These are phyloP conservation scores for Colostygia pectinataria DNA, from an alignment of 2,888 invertebrate genomes.

Conservation along the genomic window DNA sequence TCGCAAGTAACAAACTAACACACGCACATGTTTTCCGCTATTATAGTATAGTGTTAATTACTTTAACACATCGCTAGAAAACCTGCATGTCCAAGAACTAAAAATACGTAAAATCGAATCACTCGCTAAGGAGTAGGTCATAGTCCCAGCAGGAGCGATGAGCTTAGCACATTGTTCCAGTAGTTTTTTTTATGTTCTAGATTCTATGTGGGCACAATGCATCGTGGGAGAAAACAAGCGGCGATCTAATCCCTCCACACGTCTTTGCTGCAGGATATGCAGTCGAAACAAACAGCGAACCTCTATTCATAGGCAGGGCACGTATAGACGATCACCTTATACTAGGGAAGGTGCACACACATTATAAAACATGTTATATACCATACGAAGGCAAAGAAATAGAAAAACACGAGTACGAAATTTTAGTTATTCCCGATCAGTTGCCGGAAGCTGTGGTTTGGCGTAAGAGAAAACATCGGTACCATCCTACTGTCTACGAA, in stretches of 20 bases:
- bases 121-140: no score
- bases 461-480: not conserved
- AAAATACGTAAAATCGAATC: no score
- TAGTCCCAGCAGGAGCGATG: no score
- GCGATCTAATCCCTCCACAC: constrained; percentile 15
- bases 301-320: constrained; percentile 25
- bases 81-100: no score
- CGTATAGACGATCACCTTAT: constrained; percentile 15
- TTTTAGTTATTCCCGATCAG: constrained; percentile 16
- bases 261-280: constrained; percentile 21
- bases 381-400: constrained; percentile 10
- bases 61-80: no score
- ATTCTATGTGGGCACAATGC: constrained; percentile 27
- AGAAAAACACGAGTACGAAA: constrained; percentile 14
- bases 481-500: not conserved
- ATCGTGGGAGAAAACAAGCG: constrained; percentile 16
- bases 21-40: no score
- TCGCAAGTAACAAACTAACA: no score
- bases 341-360: constrained; percentile 27
- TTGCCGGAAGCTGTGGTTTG: constrained; percentile 12
- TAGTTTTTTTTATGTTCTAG: constrained; percentile 22
- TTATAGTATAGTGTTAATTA: no score
- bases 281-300: constrained; percentile 15
- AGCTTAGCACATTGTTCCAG: no score
- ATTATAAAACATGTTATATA: constrained; percentile 26